Evolutionary conservation across 1,140 invertebrate genomes (phyloP).

Genomic region (Tenebrio molitor): DNA sequence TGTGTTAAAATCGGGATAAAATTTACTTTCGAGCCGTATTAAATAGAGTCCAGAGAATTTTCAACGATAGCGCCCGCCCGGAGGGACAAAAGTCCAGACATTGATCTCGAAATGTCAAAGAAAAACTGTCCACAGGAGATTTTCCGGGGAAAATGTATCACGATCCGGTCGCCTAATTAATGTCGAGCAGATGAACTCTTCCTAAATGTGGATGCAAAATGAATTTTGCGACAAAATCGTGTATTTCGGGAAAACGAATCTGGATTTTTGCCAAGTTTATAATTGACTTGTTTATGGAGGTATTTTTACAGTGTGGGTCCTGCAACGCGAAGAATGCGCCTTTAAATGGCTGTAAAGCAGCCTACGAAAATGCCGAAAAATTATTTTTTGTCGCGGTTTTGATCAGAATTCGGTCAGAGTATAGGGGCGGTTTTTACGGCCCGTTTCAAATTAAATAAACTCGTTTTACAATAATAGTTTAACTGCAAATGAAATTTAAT

Average conservation of each 20-base stretch:
- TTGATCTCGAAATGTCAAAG: too few species aligned
- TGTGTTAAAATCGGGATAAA: not conserved
- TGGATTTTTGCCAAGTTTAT: slow-evolving; percentile 42
- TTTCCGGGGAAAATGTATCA: too few species aligned
- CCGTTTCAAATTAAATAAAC: not conserved
- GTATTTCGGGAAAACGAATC: slow-evolving; percentile 19
- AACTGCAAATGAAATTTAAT: slow-evolving; percentile 39
- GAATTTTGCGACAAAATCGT: slow-evolving; percentile 41
- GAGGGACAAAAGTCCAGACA: too few species aligned
- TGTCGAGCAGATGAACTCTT: too few species aligned
- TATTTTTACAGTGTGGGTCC: slow-evolving; percentile 36
- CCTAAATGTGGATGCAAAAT: not conserved
- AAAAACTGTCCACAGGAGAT: too few species aligned
- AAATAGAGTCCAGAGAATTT: too few species aligned
- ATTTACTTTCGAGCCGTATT: not conserved
- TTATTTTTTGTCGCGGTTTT: too few species aligned
- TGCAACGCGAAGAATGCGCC: slow-evolving; percentile 13
- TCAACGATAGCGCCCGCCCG: too few species aligned
- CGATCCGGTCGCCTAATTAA: too few species aligned
- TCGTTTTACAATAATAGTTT: slow-evolving; percentile 4
- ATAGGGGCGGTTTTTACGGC: not conserved
- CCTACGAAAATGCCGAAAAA: slow-evolving; percentile 5
- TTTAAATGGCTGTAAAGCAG: slow-evolving; percentile 25
- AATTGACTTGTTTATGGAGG: slow-evolving; percentile 46
- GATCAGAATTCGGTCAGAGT: too few species aligned